Base-by-base conservation (phyloP, 1,140 invertebrate species). In the Aphaenogaster rudis region DNA sequence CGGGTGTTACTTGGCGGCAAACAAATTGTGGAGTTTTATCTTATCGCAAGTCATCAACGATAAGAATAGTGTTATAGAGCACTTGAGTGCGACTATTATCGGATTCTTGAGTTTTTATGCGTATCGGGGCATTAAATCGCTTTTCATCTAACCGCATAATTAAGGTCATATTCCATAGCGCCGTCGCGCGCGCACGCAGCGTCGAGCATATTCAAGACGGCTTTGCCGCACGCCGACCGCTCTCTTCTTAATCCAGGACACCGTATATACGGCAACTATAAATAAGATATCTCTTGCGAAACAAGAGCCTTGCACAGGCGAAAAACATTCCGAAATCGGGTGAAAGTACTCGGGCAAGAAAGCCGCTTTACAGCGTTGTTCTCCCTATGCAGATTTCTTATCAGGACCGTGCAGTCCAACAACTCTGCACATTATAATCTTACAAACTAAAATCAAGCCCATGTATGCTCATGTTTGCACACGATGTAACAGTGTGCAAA, bases 311-410 rank as follows among this genome's bases (percentile, higher is more conserved):
- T 85, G 57, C 61, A 74, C 52, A 42, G 64, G 28, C 67, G 45
- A 77, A 81, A 86, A 88, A 67, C 54, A 86, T 88, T 71, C 82
- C 74, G 64, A 90, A 90, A 90, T 86, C 69, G 63, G 54, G 71
- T 81, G 88, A 88, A 88, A 86, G 88, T 59, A 45, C 28, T 48
- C 39, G 80, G 21, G 61, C 42, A 64, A 52, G 59, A 76, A 54
- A 61, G 59, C 42, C 54, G 54, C 15, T 21, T 17, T 64, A 71
- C 66, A 13, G 15, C 50, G 36, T 71, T 76, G 52, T 39, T 59
- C 52, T 17, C 71, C 8, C n/a, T 28, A 64, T 54, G 45, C 57
- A 66, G 57, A 85, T 71, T 72, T 72, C 42, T 85, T 85, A 64
- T 76, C 69, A 45, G 48, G 57, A 8, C 13, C 39, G 42, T 8